Evolutionary conservation across 2,797 vertebrate genomes (phyloP).

Genomic region (Enteromius paludinosus): DNA sequence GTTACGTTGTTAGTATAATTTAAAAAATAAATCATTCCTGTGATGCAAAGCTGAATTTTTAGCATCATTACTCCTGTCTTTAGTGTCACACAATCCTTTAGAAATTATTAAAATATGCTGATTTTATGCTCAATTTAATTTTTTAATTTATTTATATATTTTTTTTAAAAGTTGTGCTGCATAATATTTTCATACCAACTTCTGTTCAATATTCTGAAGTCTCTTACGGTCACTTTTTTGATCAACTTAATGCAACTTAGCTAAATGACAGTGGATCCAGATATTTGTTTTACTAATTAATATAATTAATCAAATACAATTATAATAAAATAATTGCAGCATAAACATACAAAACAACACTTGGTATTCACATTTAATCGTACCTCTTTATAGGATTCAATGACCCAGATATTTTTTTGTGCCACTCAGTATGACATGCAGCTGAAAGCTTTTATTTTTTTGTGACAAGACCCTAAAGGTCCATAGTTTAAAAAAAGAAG

Average conservation of each 20-base stretch:
- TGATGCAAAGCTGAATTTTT: too few relatives aligned
- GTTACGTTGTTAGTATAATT: background rate
- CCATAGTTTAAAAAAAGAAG: background rate
- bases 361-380: background rate
- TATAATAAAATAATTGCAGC: background rate
- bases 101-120: background rate
- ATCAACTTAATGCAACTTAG: too few relatives aligned
- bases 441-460: background rate
- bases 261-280: background rate
- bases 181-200: background rate
- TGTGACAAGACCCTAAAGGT: slow-evolving; percentile 11
- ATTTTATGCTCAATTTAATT: background rate
- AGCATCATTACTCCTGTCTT: too few relatives aligned
- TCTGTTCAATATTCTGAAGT: background rate
- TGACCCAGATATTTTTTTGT: background rate
- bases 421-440: background rate
- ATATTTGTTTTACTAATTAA: background rate
- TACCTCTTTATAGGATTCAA: background rate
- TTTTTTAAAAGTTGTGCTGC: background rate
- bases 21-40: background rate
- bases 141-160: too few relatives aligned
- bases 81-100: background rate
- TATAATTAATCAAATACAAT: background rate
- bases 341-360: background rate
- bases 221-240: too few relatives aligned